Evolutionary conservation across 2,797 vertebrate genomes (phyloP).

Genomic region (Capromys pilorides): DNA sequence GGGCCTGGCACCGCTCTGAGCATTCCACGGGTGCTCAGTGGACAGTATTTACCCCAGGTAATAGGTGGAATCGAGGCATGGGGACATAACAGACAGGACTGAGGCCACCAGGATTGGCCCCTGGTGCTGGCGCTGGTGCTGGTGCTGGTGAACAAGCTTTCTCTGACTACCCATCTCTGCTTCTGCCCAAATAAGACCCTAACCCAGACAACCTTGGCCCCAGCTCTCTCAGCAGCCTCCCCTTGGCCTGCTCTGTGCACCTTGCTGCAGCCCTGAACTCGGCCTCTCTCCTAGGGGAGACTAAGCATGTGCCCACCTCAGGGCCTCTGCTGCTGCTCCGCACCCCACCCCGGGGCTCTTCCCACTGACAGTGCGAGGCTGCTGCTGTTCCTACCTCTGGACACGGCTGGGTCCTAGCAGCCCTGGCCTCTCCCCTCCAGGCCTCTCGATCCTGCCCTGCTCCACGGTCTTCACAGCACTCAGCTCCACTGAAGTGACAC

Average conservation of each 20-base stretch:
- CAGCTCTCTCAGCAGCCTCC: background rate
- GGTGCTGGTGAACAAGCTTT: background rate
- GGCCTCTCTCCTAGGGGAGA: background rate
- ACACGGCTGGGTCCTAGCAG: background rate
- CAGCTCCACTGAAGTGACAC: background rate
- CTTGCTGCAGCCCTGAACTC: background rate
- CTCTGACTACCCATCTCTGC: background rate
- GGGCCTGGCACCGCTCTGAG: background rate
- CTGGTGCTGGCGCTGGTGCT: background rate
- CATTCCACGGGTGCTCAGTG: background rate
- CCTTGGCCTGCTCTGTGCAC: background rate
- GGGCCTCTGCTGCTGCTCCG: background rate
- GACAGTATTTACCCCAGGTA: background rate
- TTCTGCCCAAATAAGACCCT: background rate
- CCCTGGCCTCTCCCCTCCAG: background rate
- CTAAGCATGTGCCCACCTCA: background rate
- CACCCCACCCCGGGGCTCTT: background rate
- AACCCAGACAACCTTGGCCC: background rate
- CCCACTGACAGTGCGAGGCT: rapidly evolving
- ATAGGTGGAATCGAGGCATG: background rate
- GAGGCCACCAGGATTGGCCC: background rate
- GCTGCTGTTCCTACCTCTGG: background rate
- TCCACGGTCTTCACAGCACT: background rate
- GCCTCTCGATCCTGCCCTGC: too few species aligned
- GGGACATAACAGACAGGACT: background rate